These are phyloP conservation scores for Anoplius nigerrimus DNA, from an alignment of 2,888 invertebrate genomes.

Conservation along the genomic window DNA sequence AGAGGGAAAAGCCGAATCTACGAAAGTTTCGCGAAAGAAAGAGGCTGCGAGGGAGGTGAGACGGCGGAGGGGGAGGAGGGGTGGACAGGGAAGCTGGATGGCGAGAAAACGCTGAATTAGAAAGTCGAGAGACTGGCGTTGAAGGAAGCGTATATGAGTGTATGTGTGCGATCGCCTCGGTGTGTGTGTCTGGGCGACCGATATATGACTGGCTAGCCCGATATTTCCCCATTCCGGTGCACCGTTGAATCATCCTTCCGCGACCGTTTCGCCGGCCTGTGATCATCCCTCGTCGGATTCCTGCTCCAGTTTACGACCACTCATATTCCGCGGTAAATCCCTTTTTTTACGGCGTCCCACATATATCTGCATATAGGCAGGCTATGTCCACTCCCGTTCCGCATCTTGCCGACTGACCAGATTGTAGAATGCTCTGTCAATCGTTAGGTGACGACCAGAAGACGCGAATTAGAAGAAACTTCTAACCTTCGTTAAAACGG, in stretches of 20 bases:
- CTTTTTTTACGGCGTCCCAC: slow-evolving; percentile 17
- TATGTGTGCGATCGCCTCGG: background rate
- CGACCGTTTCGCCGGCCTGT: slow-evolving; percentile 13
- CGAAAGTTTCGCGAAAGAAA: background rate
- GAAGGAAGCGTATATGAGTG: background rate
- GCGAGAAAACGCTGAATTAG: slow-evolving; percentile 2
- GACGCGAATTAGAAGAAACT: background rate
- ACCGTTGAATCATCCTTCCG: slow-evolving; percentile 14
- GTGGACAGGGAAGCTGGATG: background rate
- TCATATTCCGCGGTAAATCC: slow-evolving; percentile 26
- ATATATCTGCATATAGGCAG: background rate
- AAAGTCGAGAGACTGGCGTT: background rate
- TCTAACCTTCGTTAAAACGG: background rate
- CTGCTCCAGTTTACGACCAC: slow-evolving; percentile 25
- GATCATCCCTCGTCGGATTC: slow-evolving; percentile 14
- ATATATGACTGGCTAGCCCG: background rate
- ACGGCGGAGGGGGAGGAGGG: too few relatives aligned
- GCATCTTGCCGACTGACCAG: background rate
- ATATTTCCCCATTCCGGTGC: slow-evolving; percentile 26
- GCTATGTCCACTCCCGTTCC: background rate
- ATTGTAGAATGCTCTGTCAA: background rate
- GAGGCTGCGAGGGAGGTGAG: background rate
- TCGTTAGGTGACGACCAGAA: background rate
- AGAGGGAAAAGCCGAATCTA: background rate
- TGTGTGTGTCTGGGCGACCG: too few relatives aligned